Evolutionary conservation across 2,113 vertebrate species (phyloP).

Genomic region (Sminthopsis crassicaudata): DNA sequence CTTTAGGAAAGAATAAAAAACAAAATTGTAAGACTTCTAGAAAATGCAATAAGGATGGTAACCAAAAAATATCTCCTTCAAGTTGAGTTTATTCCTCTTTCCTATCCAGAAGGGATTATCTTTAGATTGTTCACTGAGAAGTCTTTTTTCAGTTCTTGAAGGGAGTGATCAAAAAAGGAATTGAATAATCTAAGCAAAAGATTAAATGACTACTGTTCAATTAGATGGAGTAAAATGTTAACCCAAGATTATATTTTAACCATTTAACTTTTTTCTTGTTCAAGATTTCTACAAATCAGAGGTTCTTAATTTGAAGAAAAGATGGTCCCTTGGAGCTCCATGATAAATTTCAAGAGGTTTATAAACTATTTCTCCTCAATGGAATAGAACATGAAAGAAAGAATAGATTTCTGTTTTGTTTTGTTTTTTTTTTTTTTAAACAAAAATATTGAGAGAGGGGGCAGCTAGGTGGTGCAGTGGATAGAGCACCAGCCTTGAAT

Average conservation of each 20-base stretch:
- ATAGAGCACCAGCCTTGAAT: no score
- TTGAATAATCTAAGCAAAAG: background rate
- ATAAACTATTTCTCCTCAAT: background rate
- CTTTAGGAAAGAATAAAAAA: no score
- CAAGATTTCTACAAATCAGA: background rate
- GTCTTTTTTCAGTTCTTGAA: background rate
- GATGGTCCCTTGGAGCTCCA: background rate
- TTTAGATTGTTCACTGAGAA: background rate
- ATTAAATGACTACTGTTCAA: background rate
- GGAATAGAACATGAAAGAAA: background rate
- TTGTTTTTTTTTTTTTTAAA: background rate
- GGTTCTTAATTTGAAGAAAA: background rate
- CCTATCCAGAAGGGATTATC: background rate
- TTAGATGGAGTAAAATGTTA: background rate
- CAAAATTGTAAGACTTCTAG: no score
- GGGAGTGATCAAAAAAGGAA: background rate
- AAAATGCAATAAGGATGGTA: no score
- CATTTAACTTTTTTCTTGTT: background rate
- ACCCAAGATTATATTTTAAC: background rate
- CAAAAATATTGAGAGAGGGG: background rate
- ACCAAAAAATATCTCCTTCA: background rate
- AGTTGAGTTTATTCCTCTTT: background rate
- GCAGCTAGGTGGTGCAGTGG: no score
- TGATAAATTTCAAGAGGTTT: background rate
- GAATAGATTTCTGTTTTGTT: background rate